Evolutionary conservation across 2,888 invertebrate genomes (phyloP), one percentile per base, ranked within the genome.

Genomic region (Spisula solida): DNA sequence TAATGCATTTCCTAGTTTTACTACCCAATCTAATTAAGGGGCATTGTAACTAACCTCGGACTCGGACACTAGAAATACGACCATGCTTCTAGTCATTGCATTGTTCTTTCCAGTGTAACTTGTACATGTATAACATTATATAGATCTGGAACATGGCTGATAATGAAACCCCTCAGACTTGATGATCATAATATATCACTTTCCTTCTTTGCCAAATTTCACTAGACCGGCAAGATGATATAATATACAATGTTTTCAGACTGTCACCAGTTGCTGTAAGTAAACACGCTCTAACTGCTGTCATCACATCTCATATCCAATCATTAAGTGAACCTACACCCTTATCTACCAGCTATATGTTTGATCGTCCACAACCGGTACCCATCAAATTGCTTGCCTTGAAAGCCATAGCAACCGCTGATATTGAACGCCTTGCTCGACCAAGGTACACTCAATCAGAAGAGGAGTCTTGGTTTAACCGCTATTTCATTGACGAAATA

Each of bases 361-460:
- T 91, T 81, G 82, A 75, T 81, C 84, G 91, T 16, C 85, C 66
- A 12, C 82, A 60, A 25, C 84, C 86, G 0, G 80, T 81, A 12
- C 85, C 88, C 5, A 79, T 90, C 18, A 82, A 18, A 18, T 48
- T 29, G 25, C 29, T 47, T 16, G 88, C 90, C 4, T n/a, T 90
- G 18, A 85, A 66, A 31, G 88, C 88, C 5, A 81, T 75, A 34
- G 48, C 83, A 47, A 70, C 90, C 1, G 0, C 86, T 18, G 75
- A n/a, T 47, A 56, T 88, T 6, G 90, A 88, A 79, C 16, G 55
- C 0, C 79, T 90, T 0, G 88, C 90, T 34, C 51, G 56, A 55
- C 90, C 90, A 2, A 34, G 90, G 60, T 88, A 84, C 41, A 90
- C 87, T 6, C 83, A 88, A n/a, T 25, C 56, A n/a, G 86, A 87